These are phyloP conservation scores for Drosophila fuyamai DNA, from an alignment of 1,140 invertebrate species.

Conservation along the genomic window DNA sequence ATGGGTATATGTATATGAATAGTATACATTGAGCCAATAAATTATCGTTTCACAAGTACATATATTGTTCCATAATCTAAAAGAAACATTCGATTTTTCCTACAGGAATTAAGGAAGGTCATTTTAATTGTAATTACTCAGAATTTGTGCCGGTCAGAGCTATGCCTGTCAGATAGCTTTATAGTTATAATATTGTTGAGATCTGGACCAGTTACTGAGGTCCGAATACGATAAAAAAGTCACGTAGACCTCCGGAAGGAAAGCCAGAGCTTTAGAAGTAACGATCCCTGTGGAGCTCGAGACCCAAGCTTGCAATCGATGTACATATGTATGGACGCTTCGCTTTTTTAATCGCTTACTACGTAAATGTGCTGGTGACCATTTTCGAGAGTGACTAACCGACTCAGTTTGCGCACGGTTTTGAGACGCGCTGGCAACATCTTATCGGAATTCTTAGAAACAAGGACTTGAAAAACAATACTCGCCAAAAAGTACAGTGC, in stretches of 20 bases:
- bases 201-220: constrained; percentile 9
- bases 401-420: constrained; percentile 7
- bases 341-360: not conserved
- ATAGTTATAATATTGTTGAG: not conserved
- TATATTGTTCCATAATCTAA: no score
- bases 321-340: not conserved
- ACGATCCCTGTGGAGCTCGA: constrained; percentile 5
- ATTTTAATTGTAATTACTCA: not conserved
- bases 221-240: constrained; percentile 35
- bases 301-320: not conserved
- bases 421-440: constrained; percentile 3
- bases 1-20: no score
- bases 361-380: constrained; percentile 10
- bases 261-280: not conserved
- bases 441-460: constrained; percentile 72
- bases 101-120: no score
- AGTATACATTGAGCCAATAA: no score
- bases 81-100: not conserved
- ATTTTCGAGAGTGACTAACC: constrained; percentile 23
- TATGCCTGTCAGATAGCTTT: constrained; percentile 9
- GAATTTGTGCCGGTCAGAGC: not conserved
- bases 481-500: constrained; percentile 13
- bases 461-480: constrained; percentile 24
- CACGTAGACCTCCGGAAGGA: constrained; percentile 53
- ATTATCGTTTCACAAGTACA: no score